Evolutionary conservation across 2,888 invertebrate species (phyloP), one percentile per base, ranked within the genome.

Genomic region (Calliphora vomitoria): DNA sequence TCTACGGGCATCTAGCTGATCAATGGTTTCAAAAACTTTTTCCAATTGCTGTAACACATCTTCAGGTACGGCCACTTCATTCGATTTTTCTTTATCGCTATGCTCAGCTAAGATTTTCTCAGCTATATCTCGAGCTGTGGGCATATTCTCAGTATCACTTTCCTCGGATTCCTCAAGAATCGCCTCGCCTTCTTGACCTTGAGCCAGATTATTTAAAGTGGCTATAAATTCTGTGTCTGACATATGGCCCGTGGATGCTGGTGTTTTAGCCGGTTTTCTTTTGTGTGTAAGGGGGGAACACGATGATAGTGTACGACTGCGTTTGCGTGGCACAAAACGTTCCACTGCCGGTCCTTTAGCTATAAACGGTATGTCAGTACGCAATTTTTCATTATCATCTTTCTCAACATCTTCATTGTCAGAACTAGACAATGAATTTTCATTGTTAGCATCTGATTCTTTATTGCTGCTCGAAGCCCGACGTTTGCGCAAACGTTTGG

Each of bases 341-440:
- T 93, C 93, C 25, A 94, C 90, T 3, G 93, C 93, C 83, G 91
- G 90, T 0, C 93, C 93, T 10, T 90, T 93, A 0, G 90, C 86
- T 74, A 93, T 93, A 76, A 90, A 92, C 3, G 93, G 91, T 6
- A 93, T 86, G 1, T 88, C 88, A 0, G 93, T 92, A 6, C 89
- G 69, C 4, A 89, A 85, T 8, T 89, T 89, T 1, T 89, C 90
- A 47, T 90, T 89, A 1, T 90, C 89, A 72, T 89, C 90, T 10
- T 90, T 80, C 4, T 88, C 87, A 4, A 75, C 68, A 15, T 86
- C 38, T 76, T n/a, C 78, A 75, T 87, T 79, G 15, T 91, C 91
- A 75, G 78, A 90, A 87, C 89, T 92, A 1, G 88, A 86, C 0
- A 86, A 81, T 8, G 86, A 85, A 8, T 88, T 87, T 35, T 89